Conservation (phyloP, 2,113 vertebrate species). For the Python bivittatus region DNA sequence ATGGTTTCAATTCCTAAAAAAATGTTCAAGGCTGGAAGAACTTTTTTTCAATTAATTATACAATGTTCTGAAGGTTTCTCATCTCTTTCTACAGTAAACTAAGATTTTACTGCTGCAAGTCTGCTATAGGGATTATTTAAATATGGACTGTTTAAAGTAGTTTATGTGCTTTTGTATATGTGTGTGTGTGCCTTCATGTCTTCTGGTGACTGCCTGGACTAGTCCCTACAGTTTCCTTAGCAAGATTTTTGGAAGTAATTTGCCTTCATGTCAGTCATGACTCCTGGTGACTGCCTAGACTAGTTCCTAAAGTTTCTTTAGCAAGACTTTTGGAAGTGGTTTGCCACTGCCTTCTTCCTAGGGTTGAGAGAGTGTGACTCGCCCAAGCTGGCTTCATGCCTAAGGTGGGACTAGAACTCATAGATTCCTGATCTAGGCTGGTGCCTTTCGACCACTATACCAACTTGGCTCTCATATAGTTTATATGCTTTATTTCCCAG, state of each 20-base stretch:
- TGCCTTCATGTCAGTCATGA: background rate
- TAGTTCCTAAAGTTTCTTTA: background rate
- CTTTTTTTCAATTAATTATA: background rate
- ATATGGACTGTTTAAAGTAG: background rate
- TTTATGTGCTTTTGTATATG: background rate
- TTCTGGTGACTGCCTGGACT: background rate
- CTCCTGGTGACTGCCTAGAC: background rate
- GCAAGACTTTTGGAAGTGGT: background rate
- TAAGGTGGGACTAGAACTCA: background rate
- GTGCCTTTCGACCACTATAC: background rate
- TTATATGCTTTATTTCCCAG: background rate
- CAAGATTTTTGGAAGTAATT: background rate
- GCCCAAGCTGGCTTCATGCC: too few relatives aligned
- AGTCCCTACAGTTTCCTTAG: background rate
- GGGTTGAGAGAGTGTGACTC: background rate
- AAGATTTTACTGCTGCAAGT: background rate
- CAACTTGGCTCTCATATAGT: background rate
- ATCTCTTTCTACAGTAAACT: background rate
- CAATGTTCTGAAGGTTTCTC: background rate
- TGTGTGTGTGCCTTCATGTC: background rate
- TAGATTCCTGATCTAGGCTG: background rate
- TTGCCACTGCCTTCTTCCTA: background rate
- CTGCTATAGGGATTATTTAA: background rate
- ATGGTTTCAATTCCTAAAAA: too few relatives aligned
- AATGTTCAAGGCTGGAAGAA: background rate